Base-by-base conservation (phyloP, 2,113 vertebrate genomes). In the Centrocercus urophasianus region DNA sequence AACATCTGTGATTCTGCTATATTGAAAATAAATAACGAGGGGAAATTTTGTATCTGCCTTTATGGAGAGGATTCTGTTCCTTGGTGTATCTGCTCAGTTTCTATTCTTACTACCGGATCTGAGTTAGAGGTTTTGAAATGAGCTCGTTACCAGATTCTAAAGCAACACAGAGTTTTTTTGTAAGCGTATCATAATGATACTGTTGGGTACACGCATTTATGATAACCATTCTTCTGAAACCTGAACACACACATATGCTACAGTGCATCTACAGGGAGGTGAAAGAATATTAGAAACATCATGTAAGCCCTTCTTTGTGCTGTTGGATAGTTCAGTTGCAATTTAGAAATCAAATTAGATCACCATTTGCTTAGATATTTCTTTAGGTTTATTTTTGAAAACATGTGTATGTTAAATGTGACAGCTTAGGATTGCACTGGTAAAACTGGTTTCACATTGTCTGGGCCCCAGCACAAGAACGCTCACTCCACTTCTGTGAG, bases 381-480 rank as follows among this genome's bases (percentile, higher is more conserved):
- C 75, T 89, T 48, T n/a, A 57, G 52, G 34, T 74, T 79, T 93
- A 78, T 95, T 96, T 94, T 86, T 83, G 73, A 91, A 91, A 95
- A 94, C 83, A 61, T 74, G 78, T 65, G 50, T 48, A 57, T 0
- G 0, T 52, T 93, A 80, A 95, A 85, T 32, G 78, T 11, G 61
- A 40, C 57, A 86, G 87, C 60, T 93, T 94, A 88, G 75, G 76
- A 91, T 10, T 89, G 42, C 76, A 11, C 2, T 83, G 71, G 63
- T 60, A 92, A 82, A 83, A 85, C 75, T 74, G 69, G 25, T 60
- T 85, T 67, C 18, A 2, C 64, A 69, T 64, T 19, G n/a, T 81
- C 87, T 89, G 69, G 75, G 89, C 71, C 42, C 72, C 72, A 94
- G 69, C 60, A 88, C 60, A 89, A 59, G 67, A 90, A 83, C 69